Evolutionary conservation across 2,888 invertebrate genomes (phyloP).

Genomic region (Agrochola circellaris): DNA sequence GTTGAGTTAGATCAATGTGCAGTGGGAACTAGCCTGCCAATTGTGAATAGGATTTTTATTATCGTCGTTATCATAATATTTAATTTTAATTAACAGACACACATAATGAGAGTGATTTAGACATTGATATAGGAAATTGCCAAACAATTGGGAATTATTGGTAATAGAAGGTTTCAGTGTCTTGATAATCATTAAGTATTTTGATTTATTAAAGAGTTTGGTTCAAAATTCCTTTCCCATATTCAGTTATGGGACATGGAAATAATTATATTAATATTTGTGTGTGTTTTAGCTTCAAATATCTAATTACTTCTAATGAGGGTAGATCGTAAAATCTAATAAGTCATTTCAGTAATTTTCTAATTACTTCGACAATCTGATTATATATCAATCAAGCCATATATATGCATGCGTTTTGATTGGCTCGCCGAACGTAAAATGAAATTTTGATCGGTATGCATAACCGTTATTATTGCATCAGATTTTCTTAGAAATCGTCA

Average conservation of each 20-base stretch:
- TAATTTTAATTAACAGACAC: neutral
- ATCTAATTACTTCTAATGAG: slow-evolving; percentile 42
- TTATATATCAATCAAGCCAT: slow-evolving; percentile 6
- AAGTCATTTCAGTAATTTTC: slow-evolving; percentile 26
- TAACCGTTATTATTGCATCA: neutral
- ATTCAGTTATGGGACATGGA: neutral
- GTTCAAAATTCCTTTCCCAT: slow-evolving; percentile 10
- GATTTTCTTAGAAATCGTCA: neutral
- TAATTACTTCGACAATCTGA: slow-evolving; percentile 17
- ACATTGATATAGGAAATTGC: neutral
- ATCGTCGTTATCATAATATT: neutral
- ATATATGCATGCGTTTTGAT: neutral
- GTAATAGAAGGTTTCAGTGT: neutral
- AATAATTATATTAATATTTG: slow-evolving; percentile 32
- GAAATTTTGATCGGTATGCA: neutral
- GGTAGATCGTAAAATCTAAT: slow-evolving; percentile 27
- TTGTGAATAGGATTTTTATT: neutral
- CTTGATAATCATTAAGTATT: neutral
- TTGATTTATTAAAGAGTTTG: neutral
- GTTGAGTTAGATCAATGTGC: neutral
- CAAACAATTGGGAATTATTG: neutral
- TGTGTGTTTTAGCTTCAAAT: slow-evolving; percentile 18
- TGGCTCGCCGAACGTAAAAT: neutral
- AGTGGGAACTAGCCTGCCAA: neutral
- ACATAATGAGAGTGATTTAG: neutral